phyloP scores from a whole-genome alignment of 2,888 invertebrate species.

The Cyrtodaria siliqua region DNA sequence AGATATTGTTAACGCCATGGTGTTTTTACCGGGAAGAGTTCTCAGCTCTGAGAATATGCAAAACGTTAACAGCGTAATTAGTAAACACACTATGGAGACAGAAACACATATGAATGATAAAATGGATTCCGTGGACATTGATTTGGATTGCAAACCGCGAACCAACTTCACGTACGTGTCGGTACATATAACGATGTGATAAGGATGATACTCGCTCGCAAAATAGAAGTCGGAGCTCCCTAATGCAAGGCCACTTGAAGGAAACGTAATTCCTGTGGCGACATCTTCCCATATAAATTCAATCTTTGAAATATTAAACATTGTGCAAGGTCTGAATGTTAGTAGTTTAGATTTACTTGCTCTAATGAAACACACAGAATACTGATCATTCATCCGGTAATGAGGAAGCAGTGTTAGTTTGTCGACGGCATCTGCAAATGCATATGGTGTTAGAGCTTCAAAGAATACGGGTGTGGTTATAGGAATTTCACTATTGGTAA shows the following conservation, averaged over 20 bases:
- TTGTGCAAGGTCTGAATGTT: neutral
- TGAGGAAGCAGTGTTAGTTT: neutral
- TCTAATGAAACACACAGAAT: neutral
- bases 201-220: neutral
- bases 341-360: neutral
- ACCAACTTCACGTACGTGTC: neutral
- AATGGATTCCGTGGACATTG: neutral
- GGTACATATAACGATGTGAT: neutral
- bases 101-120: conserved; percentile 24
- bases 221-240: conserved; percentile 2
- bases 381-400: conserved; percentile 12
- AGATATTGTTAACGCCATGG: conserved; percentile 30
- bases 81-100: conserved; percentile 36
- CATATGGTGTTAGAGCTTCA: no score
- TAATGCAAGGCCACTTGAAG: neutral
- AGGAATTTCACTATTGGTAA: no score
- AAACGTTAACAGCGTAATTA: conserved; percentile 30
- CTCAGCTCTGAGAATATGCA: conserved; percentile 32
- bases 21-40: conserved; percentile 54
- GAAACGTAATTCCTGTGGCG: neutral
- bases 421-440: neutral
- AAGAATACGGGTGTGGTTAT: no score
- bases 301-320: conserved; percentile 8
- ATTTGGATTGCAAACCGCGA: no score
- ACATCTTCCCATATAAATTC: conserved; percentile 4